Conservation (phyloP, 2,888 invertebrate genomes). For the Heliconius sara region DNA sequence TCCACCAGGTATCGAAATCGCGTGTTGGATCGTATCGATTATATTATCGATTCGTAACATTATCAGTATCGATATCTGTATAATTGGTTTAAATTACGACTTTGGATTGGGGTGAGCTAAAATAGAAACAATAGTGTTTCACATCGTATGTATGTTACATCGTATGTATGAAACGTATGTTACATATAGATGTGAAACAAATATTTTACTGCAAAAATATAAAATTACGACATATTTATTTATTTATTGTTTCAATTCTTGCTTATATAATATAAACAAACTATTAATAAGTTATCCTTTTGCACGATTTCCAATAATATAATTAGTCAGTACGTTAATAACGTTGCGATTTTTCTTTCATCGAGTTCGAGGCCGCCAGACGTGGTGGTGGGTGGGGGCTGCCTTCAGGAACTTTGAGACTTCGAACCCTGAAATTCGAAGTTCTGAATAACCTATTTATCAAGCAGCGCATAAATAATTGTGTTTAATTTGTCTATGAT, state of each 20-base stretch:
- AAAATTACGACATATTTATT: background rate
- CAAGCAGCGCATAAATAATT: constrained; percentile 29
- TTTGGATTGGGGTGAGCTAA: background rate
- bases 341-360: constrained; percentile 53
- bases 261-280: background rate
- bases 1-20: too few species aligned
- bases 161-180: too few species aligned
- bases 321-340: constrained; percentile 17
- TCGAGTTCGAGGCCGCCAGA: constrained; percentile 70
- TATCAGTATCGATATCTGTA: background rate
- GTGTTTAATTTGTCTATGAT: constrained; percentile 19
- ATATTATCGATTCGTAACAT: too few species aligned
- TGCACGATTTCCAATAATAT: background rate
- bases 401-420: constrained; percentile 30
- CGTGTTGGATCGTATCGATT: too few species aligned
- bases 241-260: background rate
- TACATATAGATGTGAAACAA: background rate
- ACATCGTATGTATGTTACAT: too few species aligned
- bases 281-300: background rate
- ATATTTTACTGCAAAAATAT: background rate
- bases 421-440: constrained; percentile 27
- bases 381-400: constrained; percentile 46
- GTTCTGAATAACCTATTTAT: constrained; percentile 29
- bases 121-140: background rate
- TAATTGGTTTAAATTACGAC: background rate